phyloP scores from a whole-genome alignment of 2,113 vertebrate genomes.

The Anolis sagrei region DNA sequence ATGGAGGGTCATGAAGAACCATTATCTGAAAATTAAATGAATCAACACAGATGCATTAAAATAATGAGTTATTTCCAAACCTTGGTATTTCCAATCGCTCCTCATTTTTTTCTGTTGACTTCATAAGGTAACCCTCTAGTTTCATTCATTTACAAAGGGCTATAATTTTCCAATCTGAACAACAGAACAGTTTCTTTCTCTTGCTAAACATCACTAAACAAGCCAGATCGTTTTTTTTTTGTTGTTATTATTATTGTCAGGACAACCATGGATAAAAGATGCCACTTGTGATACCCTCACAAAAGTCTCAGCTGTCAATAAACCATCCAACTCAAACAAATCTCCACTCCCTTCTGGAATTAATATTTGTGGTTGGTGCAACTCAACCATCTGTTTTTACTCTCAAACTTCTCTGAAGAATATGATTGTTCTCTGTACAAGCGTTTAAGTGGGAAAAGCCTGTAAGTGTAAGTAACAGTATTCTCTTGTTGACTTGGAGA shows the following conservation, averaged over 20 bases:
- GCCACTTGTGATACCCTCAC: background rate
- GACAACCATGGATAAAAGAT: background rate
- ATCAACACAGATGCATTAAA: background rate
- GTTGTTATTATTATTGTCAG: background rate
- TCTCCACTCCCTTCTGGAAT: background rate
- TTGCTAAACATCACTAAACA: background rate
- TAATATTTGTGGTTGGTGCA: background rate
- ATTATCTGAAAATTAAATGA: background rate
- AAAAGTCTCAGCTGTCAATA: background rate
- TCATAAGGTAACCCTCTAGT: background rate
- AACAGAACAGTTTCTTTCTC: background rate
- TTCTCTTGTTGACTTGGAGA: too few species aligned
- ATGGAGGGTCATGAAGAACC: background rate
- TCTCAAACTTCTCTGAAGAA: background rate
- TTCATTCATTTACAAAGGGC: background rate
- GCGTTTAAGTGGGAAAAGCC: background rate
- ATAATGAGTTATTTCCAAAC: background rate
- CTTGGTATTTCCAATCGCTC: background rate
- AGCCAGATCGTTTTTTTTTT: background rate
- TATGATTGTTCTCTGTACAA: background rate
- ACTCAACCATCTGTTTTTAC: background rate
- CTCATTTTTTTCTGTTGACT: background rate
- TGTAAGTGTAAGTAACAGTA: background rate
- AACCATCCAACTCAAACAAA: background rate
- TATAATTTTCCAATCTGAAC: background rate